phyloP scores from a whole-genome alignment of 92 coral and sea anemone genomes.

The Scolanthus callimorphus region DNA sequence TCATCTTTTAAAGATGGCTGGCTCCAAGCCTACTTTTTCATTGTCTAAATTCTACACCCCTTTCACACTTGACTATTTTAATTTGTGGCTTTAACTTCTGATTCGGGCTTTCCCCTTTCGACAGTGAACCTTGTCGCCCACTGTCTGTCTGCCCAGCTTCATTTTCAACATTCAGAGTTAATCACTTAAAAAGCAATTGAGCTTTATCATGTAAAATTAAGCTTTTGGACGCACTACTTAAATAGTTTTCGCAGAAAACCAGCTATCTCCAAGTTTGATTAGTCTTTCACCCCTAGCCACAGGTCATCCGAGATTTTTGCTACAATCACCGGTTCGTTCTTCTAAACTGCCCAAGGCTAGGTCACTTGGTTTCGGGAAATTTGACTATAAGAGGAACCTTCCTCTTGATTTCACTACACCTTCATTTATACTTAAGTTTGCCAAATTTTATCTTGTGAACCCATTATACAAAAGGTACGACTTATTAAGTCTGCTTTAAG shows the following conservation, averaged over 20 bases:
- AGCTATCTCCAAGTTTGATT: slow-evolving; percentile 90
- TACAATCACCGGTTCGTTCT: slow-evolving; percentile 89
- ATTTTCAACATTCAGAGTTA: slow-evolving; percentile 65
- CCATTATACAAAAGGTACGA: slow-evolving; percentile 96
- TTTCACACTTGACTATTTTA: slow-evolving; percentile 61
- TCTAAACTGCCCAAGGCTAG: slow-evolving; percentile 74
- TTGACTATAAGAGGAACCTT: slow-evolving; percentile 68
- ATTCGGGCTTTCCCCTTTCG: slow-evolving; percentile 85
- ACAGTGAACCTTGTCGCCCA: slow-evolving; percentile 75
- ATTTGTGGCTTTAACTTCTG: slow-evolving; percentile 81
- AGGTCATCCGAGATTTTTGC: slow-evolving; percentile 89
- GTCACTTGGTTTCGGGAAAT: slow-evolving; percentile 96
- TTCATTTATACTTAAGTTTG: slow-evolving; percentile 71
- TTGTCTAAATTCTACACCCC: slow-evolving; percentile 70
- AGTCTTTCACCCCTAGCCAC: slow-evolving; percentile 89
- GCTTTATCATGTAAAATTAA: slow-evolving; percentile 59
- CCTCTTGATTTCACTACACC: slow-evolving; percentile 77
- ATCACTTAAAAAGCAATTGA: slow-evolving; percentile 65
- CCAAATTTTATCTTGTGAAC: slow-evolving; percentile 84
- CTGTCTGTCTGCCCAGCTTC: slow-evolving; percentile 66
- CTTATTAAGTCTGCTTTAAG: slow-evolving; percentile 71
- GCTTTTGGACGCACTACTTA: slow-evolving; percentile 63
- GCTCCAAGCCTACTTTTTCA: slow-evolving; percentile 86
- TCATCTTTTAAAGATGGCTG: slow-evolving; percentile 89
- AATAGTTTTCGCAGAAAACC: slow-evolving; percentile 86